Conservation (phyloP, 2,888 invertebrate genomes). For the Phyto melanocephala region DNA sequence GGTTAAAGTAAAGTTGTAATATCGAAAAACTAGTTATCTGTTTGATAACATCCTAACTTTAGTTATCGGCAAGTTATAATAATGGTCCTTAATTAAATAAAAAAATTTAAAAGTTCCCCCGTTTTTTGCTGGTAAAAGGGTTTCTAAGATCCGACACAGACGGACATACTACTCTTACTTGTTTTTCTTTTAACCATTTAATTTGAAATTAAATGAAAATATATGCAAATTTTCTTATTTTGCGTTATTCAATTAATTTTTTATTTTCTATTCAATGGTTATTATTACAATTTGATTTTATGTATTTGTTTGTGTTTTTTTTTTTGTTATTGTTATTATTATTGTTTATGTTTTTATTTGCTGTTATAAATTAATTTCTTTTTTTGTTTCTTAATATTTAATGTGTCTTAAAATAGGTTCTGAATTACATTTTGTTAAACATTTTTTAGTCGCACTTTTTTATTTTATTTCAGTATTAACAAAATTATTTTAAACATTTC, state of each 20-base stretch:
- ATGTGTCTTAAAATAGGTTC: constrained; percentile 28
- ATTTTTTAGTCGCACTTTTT: constrained; percentile 38
- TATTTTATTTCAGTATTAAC: constrained; percentile 29
- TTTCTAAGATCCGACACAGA: no score
- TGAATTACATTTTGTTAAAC: constrained; percentile 35
- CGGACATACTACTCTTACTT: no score
- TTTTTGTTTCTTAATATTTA: constrained; percentile 37
- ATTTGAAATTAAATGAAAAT: neutral
- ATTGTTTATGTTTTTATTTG: constrained; percentile 1
- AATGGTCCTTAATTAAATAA: no score
- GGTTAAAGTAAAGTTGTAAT: no score
- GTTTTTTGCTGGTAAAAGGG: no score
- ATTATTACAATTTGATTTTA: constrained; percentile 23
- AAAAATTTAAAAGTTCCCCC: no score
- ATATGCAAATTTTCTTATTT: neutral
- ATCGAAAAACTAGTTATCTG: no score
- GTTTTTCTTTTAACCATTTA: no score
- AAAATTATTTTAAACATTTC: constrained; percentile 50
- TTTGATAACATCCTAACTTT: no score
- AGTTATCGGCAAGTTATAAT: no score
- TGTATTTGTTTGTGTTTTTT: neutral
- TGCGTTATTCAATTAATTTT: neutral
- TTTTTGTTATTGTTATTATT: no score
- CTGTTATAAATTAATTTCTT: constrained; percentile 22
- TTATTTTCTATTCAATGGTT: constrained; percentile 20